Base-by-base conservation (phyloP, 2,797 vertebrate species). In the Pteropus rufus region DNA sequence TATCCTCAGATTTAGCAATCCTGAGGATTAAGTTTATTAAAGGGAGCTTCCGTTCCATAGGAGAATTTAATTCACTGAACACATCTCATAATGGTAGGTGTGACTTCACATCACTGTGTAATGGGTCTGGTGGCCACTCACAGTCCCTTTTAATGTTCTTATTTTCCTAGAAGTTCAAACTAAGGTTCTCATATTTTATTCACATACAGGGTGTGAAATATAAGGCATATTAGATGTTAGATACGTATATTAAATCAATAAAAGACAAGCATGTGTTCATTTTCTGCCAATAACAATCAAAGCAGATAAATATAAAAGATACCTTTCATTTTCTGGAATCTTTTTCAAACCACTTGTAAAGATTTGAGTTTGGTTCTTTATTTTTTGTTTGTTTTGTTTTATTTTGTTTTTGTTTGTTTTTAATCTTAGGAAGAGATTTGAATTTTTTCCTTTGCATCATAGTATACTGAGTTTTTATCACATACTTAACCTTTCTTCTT, bases 61-160 rank as follows among this genome's bases (percentile, higher is more conserved):
- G 93, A 96, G 88, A 86, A 64, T 83, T 94, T 97, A 97, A 98
- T 97, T 97, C 95, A 95, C 80, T 87, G 97, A 97, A 97, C 97
- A 73, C 82, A 94, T 98, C 91, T 97, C 96, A 95, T 91, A 49
- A 95, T 93, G 82, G 79, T 94, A 76, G 95, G 87, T 98, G 94
- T 97, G 96, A 98, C 98, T 95, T 98, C 79, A 92, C 93, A 89
- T 88, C 95, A 92, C 97, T 97, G 95, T 98, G 56, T 97, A 97
- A 95, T 94, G 97, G 73, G 76, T 97, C 82, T 95, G 96, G 96
- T 79, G 95, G 94, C 85, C 82, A 97, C 95, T 92, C 70, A 82
- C 87, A 70, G 91, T 82, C 70, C 82, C 65, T 92, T 91, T 96
- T 96, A 97, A 91, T 96, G 96, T 95, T 97, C 49, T 49, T 49